These are phyloP conservation scores for Rugalucina vietnamica DNA, from an alignment of 2,888 invertebrate genomes.

Conservation along the genomic window DNA sequence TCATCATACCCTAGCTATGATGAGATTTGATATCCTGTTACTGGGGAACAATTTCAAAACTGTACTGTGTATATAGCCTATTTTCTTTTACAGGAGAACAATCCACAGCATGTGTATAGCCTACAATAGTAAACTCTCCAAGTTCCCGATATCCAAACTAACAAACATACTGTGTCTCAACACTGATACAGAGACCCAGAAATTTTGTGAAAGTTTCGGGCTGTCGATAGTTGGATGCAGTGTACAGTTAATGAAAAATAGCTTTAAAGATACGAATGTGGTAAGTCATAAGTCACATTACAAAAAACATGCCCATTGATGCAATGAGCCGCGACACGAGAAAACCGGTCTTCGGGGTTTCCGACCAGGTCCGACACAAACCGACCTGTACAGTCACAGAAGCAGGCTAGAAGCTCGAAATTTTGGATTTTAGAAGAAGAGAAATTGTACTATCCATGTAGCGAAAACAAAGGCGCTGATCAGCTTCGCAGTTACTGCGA, in stretches of 20 bases:
- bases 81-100: constrained; percentile 58
- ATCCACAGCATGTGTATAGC: constrained; percentile 67
- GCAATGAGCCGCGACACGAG: too few relatives aligned
- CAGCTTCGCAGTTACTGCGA: not conserved
- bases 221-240: constrained; percentile 17
- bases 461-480: not conserved
- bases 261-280: constrained; percentile 31
- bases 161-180: constrained; percentile 48
- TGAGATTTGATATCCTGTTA: too few relatives aligned
- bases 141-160: constrained; percentile 61
- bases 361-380: not conserved
- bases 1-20: too few relatives aligned
- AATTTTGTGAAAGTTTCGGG: constrained; percentile 41
- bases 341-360: not conserved
- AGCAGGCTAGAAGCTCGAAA: not conserved
- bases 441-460: not conserved
- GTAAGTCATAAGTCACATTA: constrained; percentile 7
- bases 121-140: constrained; percentile 68
- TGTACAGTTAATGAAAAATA: constrained; percentile 44
- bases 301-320: not conserved
- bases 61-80: too few relatives aligned
- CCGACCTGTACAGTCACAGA: not conserved
- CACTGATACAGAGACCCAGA: constrained; percentile 52
- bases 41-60: too few relatives aligned
- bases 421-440: not conserved